These are phyloP conservation scores for Eucriotettix oculatus DNA, from an alignment of 2,888 invertebrate genomes.

Conservation along the genomic window DNA sequence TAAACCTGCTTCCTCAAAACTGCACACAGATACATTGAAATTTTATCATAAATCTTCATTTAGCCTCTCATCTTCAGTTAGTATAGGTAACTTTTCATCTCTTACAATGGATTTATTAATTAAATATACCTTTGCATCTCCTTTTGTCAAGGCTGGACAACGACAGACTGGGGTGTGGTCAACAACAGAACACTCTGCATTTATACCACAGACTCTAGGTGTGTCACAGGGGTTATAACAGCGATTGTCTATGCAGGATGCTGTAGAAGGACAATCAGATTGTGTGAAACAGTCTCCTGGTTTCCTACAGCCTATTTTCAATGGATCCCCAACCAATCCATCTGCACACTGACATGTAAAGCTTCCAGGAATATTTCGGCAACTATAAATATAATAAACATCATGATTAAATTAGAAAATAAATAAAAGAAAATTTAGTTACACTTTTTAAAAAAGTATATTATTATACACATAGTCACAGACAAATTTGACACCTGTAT, in stretches of 20 bases:
- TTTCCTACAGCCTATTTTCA: constrained; percentile 54
- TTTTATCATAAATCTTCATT: background rate
- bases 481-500: too few relatives aligned
- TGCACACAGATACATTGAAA: too few relatives aligned
- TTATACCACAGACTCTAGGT: constrained; percentile 48
- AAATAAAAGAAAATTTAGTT: background rate
- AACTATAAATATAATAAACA: constrained; percentile 25
- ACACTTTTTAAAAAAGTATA: background rate
- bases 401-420: background rate
- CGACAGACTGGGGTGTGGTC: constrained; percentile 55
- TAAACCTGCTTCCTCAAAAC: too few relatives aligned
- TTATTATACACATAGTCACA: too few relatives aligned
- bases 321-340: constrained; percentile 63
- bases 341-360: constrained; percentile 61
- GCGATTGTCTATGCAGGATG: constrained; percentile 54
- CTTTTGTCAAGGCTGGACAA: constrained; percentile 57
- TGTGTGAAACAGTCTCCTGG: constrained; percentile 71
- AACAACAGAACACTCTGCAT: constrained; percentile 54
- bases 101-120: background rate
- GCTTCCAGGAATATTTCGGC: constrained; percentile 62
- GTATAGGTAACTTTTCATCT: background rate
- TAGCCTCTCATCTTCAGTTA: background rate
- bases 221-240: constrained; percentile 65
- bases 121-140: constrained; percentile 43
- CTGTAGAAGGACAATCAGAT: constrained; percentile 59